Evolutionary conservation across 2,888 invertebrate genomes (phyloP).

Genomic region (Rugalucina vietnamica): DNA sequence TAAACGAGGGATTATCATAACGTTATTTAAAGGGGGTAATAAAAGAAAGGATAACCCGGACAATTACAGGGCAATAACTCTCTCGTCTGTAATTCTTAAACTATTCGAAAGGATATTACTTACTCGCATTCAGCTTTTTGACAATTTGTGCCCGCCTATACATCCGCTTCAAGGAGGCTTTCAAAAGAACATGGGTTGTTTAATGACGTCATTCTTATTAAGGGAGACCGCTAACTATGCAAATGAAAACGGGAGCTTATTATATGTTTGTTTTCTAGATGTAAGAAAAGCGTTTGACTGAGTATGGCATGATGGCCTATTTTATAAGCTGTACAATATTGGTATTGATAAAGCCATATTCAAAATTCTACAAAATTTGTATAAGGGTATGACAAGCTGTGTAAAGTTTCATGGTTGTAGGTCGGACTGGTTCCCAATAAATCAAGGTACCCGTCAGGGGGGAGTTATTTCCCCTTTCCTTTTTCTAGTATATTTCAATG

Average conservation of each 20-base stretch:
- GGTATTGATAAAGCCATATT: background rate
- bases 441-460: conserved; percentile 30
- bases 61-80: conserved; percentile 3
- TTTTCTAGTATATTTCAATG: conserved; percentile 16
- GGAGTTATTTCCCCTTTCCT: conserved; percentile 21
- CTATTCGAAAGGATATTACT: background rate
- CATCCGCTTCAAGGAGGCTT: conserved; percentile 14
- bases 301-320: too few relatives aligned
- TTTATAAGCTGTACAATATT: background rate
- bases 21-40: background rate
- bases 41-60: conserved; percentile 15
- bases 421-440: conserved; percentile 15
- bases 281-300: conserved; percentile 27
- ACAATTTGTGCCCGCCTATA: background rate
- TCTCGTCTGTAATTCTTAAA: conserved; percentile 1
- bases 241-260: too few relatives aligned
- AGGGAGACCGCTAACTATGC: background rate
- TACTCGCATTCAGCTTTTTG: background rate
- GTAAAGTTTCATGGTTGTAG: background rate
- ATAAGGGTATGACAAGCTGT: conserved; percentile 1
- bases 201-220: conserved; percentile 16
- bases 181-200: conserved; percentile 9
- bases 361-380: background rate
- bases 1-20: conserved; percentile 1
- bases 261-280: conserved; percentile 28